phyloP scores from a whole-genome alignment of 2,797 vertebrate species.

The Oreochromis grahami region DNA sequence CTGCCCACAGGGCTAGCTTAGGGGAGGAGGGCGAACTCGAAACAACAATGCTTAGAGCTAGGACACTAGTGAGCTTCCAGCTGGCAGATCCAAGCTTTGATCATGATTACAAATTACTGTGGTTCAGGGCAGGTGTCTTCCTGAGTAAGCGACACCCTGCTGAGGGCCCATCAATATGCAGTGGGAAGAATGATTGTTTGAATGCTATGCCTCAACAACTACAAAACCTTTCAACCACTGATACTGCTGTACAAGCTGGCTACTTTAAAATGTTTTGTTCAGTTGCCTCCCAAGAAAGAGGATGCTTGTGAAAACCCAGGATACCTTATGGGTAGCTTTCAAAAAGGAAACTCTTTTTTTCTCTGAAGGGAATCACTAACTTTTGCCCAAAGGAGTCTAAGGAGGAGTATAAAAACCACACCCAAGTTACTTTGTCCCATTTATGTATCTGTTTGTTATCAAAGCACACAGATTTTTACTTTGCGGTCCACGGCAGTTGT shows the following conservation, averaged over 20 bases:
- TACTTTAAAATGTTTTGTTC: conserved; percentile 33
- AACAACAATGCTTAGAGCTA: conserved; percentile 45
- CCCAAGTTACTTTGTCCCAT: not conserved
- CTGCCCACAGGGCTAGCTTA: conserved; percentile 28
- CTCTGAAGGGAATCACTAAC: conserved; percentile 20
- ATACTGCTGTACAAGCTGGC: not conserved
- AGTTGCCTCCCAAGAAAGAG: conserved; percentile 14
- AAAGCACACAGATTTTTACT: conserved; percentile 24
- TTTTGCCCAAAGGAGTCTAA: conserved; percentile 12
- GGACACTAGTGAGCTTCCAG: conserved; percentile 31
- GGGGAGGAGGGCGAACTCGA: not conserved
- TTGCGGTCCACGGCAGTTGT: conserved; percentile 8
- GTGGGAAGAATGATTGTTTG: conserved; percentile 24
- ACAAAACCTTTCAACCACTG: conserved; percentile 4
- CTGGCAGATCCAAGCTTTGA: conserved; percentile 60
- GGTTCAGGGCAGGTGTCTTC: conserved; percentile 55
- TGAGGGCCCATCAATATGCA: conserved; percentile 48
- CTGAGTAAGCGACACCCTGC: conserved; percentile 45
- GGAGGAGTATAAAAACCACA: conserved; percentile 18
- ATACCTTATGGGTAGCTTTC: conserved; percentile 5
- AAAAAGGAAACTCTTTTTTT: not conserved
- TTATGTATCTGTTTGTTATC: conserved; percentile 33
- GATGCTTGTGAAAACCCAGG: conserved; percentile 4
- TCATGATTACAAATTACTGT: conserved; percentile 53
- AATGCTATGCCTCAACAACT: conserved; percentile 23